Percentiles rank a stretch among this genome's conserved stretches.
phyloP scores from a whole-genome alignment of 2,113 vertebrate genomes.

The Neodontobutis hainanensis region DNA sequence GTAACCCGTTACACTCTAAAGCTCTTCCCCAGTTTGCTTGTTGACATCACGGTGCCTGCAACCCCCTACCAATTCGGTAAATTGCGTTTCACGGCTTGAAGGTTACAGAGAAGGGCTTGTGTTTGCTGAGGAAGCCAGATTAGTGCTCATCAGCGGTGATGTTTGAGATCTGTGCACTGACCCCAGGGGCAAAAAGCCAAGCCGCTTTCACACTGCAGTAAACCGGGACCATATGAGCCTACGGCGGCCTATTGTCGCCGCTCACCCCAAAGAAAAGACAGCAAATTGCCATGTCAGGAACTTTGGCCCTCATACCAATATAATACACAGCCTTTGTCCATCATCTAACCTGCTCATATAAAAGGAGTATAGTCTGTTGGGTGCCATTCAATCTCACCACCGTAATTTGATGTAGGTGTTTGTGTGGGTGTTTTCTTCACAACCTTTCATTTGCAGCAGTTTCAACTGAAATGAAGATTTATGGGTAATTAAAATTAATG shows the following conservation, averaged over 20 bases:
- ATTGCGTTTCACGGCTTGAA: slow-evolving; percentile 72
- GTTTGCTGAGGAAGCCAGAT: slow-evolving; percentile 83
- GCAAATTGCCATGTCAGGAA: slow-evolving; percentile 91
- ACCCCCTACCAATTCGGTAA: slow-evolving; percentile 64
- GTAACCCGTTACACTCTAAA: slow-evolving; percentile 6
- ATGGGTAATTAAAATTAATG: slow-evolving; percentile 41
- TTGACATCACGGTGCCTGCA: slow-evolving; percentile 44
- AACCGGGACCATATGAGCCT: slow-evolving; percentile 77
- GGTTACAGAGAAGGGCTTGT: slow-evolving; percentile 75
- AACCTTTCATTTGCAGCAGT: slow-evolving; percentile 30
- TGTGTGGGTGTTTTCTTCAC: slow-evolving; percentile 28
- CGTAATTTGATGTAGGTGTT: slow-evolving; percentile 22
- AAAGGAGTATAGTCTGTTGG: slow-evolving; percentile 34
- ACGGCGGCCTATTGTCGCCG: slow-evolving; percentile 81
- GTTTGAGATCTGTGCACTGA: slow-evolving; percentile 81
- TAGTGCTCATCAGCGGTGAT: slow-evolving; percentile 86
- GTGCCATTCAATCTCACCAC: slow-evolving; percentile 1
- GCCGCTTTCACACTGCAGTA: slow-evolving; percentile 81
- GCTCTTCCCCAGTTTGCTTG: slow-evolving; percentile 27
- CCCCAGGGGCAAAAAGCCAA: slow-evolving; percentile 83
- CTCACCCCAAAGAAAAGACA: slow-evolving; percentile 79
- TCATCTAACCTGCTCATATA: slow-evolving; percentile 60
- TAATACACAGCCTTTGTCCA: slow-evolving; percentile 80
- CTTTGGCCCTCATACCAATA: slow-evolving; percentile 79
- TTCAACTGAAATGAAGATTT: slow-evolving; percentile 35